A percentile compares a stretch with the other conserved stretches of the same genome.
phyloP scores from a whole-genome alignment of 2,113 vertebrate species.

The Grammomys surdaster region DNA sequence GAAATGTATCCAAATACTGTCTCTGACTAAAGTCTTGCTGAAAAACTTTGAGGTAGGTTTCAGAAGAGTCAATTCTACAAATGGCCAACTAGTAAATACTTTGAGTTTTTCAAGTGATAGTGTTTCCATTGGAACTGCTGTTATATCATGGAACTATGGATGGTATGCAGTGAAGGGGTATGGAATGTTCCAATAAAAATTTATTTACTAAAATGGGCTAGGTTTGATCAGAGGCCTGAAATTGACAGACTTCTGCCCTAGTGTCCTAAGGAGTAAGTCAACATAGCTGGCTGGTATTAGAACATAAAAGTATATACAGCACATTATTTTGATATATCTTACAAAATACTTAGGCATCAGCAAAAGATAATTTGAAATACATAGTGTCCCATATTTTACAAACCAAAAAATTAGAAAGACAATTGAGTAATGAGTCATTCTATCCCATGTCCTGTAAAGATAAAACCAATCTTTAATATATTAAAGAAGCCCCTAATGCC shows the following conservation, averaged over 20 bases:
- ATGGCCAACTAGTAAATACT: neutral
- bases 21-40: constrained; percentile 13
- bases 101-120: neutral
- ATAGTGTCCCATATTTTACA: neutral
- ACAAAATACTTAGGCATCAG: constrained; percentile 4
- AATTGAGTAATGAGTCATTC: neutral
- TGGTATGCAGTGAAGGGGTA: neutral
- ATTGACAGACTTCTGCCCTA: neutral
- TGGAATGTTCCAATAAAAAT: constrained; percentile 28
- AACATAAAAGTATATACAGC: neutral
- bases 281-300: neutral
- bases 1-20: neutral
- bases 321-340: neutral
- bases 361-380: neutral
- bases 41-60: constrained; percentile 9
- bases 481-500: constrained; percentile 2
- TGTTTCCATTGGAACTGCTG: neutral
- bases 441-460: neutral
- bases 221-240: neutral
- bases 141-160: neutral
- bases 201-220: constrained; percentile 9
- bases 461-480: neutral
- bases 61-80: neutral
- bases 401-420: neutral
- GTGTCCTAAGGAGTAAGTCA: neutral